Evolutionary conservation across 2,888 invertebrate genomes (phyloP).

Genomic region (Cremastinae sp.): DNA sequence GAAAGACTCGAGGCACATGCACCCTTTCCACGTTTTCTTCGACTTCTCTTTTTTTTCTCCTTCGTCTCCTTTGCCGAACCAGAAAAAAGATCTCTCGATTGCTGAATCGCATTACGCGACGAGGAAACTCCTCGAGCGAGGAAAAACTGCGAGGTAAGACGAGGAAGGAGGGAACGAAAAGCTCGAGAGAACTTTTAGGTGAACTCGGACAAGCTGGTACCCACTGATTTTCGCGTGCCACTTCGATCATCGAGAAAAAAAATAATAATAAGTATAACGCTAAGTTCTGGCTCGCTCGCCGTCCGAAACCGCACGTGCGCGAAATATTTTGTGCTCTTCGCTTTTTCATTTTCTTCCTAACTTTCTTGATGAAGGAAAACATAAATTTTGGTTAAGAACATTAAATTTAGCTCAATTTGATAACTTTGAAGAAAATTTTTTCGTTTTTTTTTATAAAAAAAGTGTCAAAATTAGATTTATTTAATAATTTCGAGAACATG

Average conservation of each 20-base stretch:
- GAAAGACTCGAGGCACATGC: neutral
- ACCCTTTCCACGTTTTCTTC: conserved; percentile 1
- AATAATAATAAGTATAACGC: conserved; percentile 9
- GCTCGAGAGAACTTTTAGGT: conserved; percentile 31
- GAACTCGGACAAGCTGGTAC: conserved; percentile 40
- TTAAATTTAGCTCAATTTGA: no score
- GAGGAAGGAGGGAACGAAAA: conserved; percentile 10
- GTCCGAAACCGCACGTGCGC: conserved; percentile 31
- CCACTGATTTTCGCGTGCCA: conserved; percentile 23
- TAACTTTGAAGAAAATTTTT: no score
- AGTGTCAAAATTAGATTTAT: no score
- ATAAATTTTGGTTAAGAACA: no score
- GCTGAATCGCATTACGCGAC: conserved; percentile 43
- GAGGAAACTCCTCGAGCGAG: conserved; percentile 29
- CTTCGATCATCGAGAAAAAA: conserved; percentile 12
- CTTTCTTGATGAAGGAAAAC: neutral
- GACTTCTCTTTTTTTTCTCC: conserved; percentile 6
- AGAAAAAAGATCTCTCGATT: conserved; percentile 41
- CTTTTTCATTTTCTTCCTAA: neutral
- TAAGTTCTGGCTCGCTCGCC: neutral
- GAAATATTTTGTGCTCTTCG: conserved; percentile 5
- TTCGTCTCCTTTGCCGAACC: conserved; percentile 10
- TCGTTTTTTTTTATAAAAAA: no score
- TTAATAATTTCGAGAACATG: no score
- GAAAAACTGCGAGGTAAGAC: neutral